Conservation (phyloP, 2,797 vertebrate species). For the Podargus strigoides region DNA sequence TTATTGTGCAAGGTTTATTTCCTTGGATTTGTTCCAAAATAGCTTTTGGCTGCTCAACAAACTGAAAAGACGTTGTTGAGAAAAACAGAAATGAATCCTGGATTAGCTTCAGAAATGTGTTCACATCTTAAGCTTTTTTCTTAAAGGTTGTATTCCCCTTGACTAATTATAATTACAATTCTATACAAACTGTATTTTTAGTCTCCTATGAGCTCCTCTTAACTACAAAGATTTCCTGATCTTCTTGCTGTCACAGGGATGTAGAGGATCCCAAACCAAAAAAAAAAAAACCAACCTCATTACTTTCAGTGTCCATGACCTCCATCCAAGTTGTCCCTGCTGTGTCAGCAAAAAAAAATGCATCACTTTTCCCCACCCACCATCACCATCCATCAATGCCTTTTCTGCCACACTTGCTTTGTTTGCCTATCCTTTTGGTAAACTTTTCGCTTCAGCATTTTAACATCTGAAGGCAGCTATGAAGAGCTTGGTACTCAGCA, state of each 20-base stretch:
- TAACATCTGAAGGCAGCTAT: not conserved
- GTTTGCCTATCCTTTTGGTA: not conserved
- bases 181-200: not conserved
- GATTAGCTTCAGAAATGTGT: not conserved
- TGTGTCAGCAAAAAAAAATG: slow-evolving; percentile 7
- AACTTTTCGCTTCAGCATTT: not conserved
- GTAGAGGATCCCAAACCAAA: not conserved
- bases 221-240: not conserved
- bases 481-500: not conserved
- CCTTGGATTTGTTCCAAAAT: not conserved
- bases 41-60: not conserved
- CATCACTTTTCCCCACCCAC: not conserved
- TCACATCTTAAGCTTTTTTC: not conserved
- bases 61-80: not conserved
- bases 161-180: not conserved
- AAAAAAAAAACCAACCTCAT: not conserved
- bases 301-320: not conserved
- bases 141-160: not conserved
- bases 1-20: not conserved
- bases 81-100: not conserved
- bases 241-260: not conserved
- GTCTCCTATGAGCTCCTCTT: not conserved
- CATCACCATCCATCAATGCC: not conserved
- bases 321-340: not conserved
- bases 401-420: not conserved